Evolutionary conservation across 2,888 invertebrate species (phyloP), one percentile per base, ranked within the genome.

Genomic region (Pollenia griseotomentosa): DNA sequence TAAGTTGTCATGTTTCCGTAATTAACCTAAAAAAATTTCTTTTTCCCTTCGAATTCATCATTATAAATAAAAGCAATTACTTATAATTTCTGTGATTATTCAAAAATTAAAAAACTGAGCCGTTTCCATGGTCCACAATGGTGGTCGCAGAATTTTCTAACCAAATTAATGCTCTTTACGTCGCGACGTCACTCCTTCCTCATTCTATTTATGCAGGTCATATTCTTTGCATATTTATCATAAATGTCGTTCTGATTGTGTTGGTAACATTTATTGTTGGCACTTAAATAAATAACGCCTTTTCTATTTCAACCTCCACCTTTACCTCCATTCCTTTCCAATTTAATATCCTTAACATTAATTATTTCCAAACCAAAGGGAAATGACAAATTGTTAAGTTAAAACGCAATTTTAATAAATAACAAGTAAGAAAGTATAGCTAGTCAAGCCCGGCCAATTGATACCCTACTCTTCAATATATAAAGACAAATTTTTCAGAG

Each of bases 241-340:
- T 12, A 10, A 44, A 33, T n/a, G 5, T 57, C 14, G 6, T 16
- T 3, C 40, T 10, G 14, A 1, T 63, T 53, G 42, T 42, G 77
- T 55, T 53, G 77, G 9, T 14, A 59, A 65, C 66, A 74, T 66
- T 82, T 82, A 74, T 82, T 74, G 57, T 63, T 66, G 65, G 42
- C 74, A 66, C 74, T 51, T 66, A 74, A 73, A 46, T 48, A 73
- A 57, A 57, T 48, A 66, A 46, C 19, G 40, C 53, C 42, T 23
- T 44, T 19, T 33, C 19, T 73, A 5, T 48, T 48, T 2, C 33
- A 33, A 4, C 33, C 7, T 23, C 14, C n/a, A n/a, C n/a, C n/a
- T n/a, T n/a, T 57, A 19, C 42, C 19, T 40, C 55, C 33, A 55
- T 46, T 14, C 16, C 14, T 46, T 55, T 66, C 33, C 33, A 33